Evolutionary conservation across 1,140 invertebrate genomes (phyloP).

Genomic region (Lycorma delicatula): DNA sequence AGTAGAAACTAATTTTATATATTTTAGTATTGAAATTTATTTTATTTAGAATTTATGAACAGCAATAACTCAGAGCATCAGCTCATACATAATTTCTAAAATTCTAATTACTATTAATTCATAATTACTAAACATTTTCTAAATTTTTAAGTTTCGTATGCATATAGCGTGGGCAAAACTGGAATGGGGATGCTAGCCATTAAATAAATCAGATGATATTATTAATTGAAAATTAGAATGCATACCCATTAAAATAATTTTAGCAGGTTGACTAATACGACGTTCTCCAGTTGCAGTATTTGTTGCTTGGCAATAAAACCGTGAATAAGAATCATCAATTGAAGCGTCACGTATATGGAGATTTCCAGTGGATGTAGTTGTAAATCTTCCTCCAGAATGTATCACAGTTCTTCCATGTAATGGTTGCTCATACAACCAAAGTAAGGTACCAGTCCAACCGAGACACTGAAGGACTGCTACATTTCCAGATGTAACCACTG

Average conservation of each 20-base stretch:
- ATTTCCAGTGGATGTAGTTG: conserved; percentile 55
- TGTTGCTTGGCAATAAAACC: conserved; percentile 61
- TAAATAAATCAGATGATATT: too few species aligned
- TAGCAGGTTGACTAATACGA: conserved; percentile 54
- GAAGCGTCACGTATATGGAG: conserved; percentile 59
- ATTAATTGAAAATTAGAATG: too few species aligned
- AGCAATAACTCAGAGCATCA: too few species aligned
- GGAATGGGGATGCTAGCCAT: too few species aligned
- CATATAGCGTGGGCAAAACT: too few species aligned
- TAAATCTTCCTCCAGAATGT: conserved; percentile 25
- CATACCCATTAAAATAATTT: conserved; percentile 58
- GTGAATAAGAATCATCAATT: conserved; percentile 52
- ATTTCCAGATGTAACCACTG: conserved; percentile 40
- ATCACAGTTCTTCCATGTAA: conserved; percentile 6
- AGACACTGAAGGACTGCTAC: conserved; percentile 43
- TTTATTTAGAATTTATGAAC: too few species aligned
- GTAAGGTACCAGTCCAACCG: conserved; percentile 33
- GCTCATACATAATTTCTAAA: too few species aligned
- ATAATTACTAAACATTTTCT: too few species aligned
- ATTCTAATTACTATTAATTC: too few species aligned
- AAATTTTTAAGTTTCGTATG: too few species aligned
- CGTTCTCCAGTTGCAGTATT: conserved; percentile 63
- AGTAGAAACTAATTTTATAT: too few species aligned
- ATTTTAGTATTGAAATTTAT: too few species aligned
- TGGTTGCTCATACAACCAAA: conserved; percentile 37